Percentiles rank a stretch among this genome's conserved stretches.
phyloP scores from a whole-genome alignment of 2,113 vertebrate genomes.

The Python bivittatus region DNA sequence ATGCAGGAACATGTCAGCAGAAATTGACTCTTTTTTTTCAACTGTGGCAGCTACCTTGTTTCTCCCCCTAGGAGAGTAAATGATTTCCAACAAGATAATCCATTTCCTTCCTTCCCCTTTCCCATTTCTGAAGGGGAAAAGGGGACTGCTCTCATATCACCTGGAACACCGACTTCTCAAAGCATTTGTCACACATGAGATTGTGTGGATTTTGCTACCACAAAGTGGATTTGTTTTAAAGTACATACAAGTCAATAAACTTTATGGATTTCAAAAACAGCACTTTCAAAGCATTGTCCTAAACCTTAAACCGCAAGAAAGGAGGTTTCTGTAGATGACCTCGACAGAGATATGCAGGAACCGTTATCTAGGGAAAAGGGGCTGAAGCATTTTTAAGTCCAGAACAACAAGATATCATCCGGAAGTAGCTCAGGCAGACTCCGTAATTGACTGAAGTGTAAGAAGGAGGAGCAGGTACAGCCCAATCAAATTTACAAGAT shows the following conservation, averaged over 20 bases:
- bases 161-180: neutral
- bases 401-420: neutral
- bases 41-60: neutral
- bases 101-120: neutral
- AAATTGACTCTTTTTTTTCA: neutral
- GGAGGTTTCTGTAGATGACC: neutral
- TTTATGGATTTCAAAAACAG: neutral
- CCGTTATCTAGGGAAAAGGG: neutral
- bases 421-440: neutral
- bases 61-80: neutral
- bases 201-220: neutral
- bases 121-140: neutral
- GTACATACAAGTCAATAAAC: neutral
- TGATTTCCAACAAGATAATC: conserved; percentile 14
- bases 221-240: neutral
- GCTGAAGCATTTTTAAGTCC: neutral
- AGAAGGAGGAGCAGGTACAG: neutral
- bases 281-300: neutral
- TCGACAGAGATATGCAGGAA: neutral
- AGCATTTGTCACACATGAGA: neutral
- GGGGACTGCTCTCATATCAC: neutral
- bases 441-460: neutral
- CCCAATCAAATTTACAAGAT: neutral
- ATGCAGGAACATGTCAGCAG: conserved; percentile 36
- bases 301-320: neutral